phyloP scores from a whole-genome alignment of 1,140 invertebrate species.

The Pseudachorutes palmiensis region DNA sequence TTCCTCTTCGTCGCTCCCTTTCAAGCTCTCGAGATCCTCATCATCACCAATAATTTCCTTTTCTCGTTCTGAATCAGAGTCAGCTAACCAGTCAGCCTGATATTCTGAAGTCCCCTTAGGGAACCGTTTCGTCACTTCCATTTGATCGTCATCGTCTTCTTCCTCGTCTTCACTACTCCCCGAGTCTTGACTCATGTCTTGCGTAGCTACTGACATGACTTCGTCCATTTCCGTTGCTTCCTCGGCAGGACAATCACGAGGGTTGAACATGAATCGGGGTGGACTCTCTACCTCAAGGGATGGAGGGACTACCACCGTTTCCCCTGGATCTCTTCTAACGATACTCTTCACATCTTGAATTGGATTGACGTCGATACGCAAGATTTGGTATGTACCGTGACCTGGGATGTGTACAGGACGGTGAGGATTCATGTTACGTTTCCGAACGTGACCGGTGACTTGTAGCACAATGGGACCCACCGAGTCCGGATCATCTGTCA shows the following conservation, averaged over 20 bases:
- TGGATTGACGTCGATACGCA: conserved; percentile 25
- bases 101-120: conserved; percentile 93
- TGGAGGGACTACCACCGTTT: neutral
- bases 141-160: conserved; percentile 47
- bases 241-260: conserved; percentile 11
- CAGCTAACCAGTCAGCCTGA: conserved; percentile 91
- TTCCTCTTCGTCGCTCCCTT: conserved; percentile 34
- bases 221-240: conserved; percentile 14
- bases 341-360: neutral
- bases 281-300: neutral
- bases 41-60: conserved; percentile 21
- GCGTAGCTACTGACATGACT: conserved; percentile 7
- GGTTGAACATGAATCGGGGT: conserved; percentile 30
- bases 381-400: conserved; percentile 27
- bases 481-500: neutral
- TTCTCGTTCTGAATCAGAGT: conserved; percentile 50
- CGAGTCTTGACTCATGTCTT: conserved; percentile 5
- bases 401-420: conserved; percentile 29
- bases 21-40: conserved; percentile 39
- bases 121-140: conserved; percentile 76
- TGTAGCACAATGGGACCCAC: conserved; percentile 15
- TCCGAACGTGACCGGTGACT: conserved; percentile 23
- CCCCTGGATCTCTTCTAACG: neutral
- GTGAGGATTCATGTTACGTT: conserved; percentile 32
- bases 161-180: conserved; percentile 4